Base-by-base conservation (phyloP, 2,797 vertebrate species). In the Xiphophorus birchmanni region DNA sequence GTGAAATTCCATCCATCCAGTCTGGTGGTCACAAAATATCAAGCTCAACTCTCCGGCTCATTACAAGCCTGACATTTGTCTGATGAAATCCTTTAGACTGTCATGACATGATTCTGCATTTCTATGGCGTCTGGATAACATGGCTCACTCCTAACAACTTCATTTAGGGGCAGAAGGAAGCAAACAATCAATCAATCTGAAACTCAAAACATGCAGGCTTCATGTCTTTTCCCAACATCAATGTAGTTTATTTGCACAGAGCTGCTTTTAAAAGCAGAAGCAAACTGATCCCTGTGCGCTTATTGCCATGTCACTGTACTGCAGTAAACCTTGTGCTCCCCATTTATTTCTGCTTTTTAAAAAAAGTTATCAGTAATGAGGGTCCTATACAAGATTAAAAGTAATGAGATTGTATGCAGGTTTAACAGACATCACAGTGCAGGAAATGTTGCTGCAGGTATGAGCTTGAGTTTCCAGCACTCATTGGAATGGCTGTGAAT, bases 231-330 rank as follows among this genome's bases (percentile, higher is more conserved):
- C 79, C 85, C 86, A 93, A 92, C 92, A 92, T 94, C 92, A 93
- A 84, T 12, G 37, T 3, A 76, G 90, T 94, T 95, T 94, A 94
- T 93, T 94, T 94, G 86, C 88, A 87, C 81, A 3, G 74, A 89
- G 85, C 78, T 13, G 80, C 84, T 92, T 91, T 85, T 88, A 73
- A 91, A 86, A 87, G 84, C 80, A 88, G 77, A 84, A 85, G 84
- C 85, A 80, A 83, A 84, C 56, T 7, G 71, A 29, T 78, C 69
- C 72, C 82, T 77, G 26, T 21, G 58, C 26, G 44, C 75, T 58
- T 42, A 82, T 54, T 58, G 86, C 84, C 91, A 93, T 79, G 89
- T 92, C 88, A 91, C 84, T 63, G 65, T 37, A 73, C 88, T 84
- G 81, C 81, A 48, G 76, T 82, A 82, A 84, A 78, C 84, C 81